These are phyloP conservation scores for Pipistrellus pygmaeus DNA, from an alignment of 2,797 vertebrate genomes.

Conservation along the genomic window DNA sequence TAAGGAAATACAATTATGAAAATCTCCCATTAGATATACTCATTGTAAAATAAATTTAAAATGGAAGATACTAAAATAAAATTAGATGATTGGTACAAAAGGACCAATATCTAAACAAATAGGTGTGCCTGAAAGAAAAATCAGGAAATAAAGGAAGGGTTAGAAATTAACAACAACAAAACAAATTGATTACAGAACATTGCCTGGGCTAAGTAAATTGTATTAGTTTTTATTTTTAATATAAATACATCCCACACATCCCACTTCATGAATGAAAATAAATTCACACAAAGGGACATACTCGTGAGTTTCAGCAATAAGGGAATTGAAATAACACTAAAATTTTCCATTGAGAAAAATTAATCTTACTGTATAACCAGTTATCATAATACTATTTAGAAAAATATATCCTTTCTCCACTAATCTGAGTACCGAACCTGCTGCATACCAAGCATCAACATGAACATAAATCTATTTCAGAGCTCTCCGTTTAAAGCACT, in stretches of 20 bases:
- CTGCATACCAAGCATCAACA: not conserved
- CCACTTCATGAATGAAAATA: not conserved
- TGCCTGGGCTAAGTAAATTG: not conserved
- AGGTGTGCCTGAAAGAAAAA: not conserved
- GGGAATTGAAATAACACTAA: not conserved
- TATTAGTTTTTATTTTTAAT: constrained; percentile 4
- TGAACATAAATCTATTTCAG: not conserved
- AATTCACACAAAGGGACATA: not conserved
- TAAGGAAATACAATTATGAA: not conserved
- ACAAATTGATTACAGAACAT: constrained; percentile 16
- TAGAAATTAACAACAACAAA: not conserved
- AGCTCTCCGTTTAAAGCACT: not conserved
- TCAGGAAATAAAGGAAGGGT: not conserved
- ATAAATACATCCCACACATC: not conserved
- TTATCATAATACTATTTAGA: not conserved
- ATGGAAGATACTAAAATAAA: not conserved
- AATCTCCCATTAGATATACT: not conserved
- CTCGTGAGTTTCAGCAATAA: not conserved
- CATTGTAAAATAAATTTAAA: not conserved
- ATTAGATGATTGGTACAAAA: not conserved
- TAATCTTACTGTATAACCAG: not conserved
- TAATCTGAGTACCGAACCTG: not conserved
- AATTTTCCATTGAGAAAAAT: not conserved
- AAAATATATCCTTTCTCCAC: not conserved
- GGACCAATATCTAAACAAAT: not conserved